Evolutionary conservation across 2,888 invertebrate genomes (phyloP).

Genomic region (Aleiodes alternator): DNA sequence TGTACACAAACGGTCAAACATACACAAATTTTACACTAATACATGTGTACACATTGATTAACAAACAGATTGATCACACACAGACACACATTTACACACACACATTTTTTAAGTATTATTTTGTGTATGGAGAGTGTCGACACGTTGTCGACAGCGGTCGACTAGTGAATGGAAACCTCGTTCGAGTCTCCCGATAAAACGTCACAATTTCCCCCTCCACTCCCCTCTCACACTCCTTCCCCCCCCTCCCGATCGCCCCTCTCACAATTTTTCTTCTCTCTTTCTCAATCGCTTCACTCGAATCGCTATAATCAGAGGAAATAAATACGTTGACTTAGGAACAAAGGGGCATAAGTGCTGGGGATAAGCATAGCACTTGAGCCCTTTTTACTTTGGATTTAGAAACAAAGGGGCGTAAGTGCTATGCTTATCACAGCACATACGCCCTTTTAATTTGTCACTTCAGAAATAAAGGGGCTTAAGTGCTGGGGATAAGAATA

Average conservation of each 20-base stretch:
- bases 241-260: neutral
- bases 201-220: constrained; percentile 1
- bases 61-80: neutral
- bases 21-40: neutral
- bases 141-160: constrained; percentile 27
- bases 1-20: constrained; percentile 11
- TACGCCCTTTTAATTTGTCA: no score
- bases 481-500: no score
- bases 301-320: neutral
- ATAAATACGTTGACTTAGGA: neutral
- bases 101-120: neutral
- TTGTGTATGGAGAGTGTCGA: neutral
- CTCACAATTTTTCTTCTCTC: neutral
- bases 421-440: no score
- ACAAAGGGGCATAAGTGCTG: no score
- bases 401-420: no score
- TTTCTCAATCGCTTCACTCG: neutral
- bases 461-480: no score
- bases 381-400: no score
- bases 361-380: no score
- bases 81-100: neutral
- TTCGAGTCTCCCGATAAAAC: neutral
- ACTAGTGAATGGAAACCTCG: constrained; percentile 42
- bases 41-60: neutral
- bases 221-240: neutral